Base-by-base conservation (phyloP, 2,888 invertebrate genomes). In the Julus scanicus region DNA sequence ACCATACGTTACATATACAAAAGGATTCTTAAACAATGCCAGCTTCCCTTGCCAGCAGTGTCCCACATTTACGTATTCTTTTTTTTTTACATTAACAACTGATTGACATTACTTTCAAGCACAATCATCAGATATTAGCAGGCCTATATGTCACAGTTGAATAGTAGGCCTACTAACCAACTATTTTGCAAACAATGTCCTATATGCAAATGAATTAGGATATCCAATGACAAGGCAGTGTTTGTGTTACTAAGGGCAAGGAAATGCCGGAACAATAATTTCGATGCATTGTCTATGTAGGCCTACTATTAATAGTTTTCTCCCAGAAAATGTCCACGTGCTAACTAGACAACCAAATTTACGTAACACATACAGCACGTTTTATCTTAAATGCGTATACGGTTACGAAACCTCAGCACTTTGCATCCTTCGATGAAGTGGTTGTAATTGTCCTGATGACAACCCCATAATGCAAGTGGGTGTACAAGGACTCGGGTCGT, bases 181-280 rank as follows among this genome's bases (percentile, higher is more conserved):
- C 71, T 71, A 29, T 71, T 71, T 71, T 71, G 71, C 71, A 71
- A 71, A 71, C 71, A 71, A 71, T 71, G 71, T 71, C 71, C 71
- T 9, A 11, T 29, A 71, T 29, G 71, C 29, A 71, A 71, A 71
- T 71, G 13, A 13, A 53, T 1, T 9, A 9, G 29, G 29, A 29
- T 29, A 29, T 71, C 71, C 71, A 71, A 71, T 71, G 29, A 71
- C 71, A 29, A 2, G 9, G 11, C 71, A 29, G 29, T 11, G 9
- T 71, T 29, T 71, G 11, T 11, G 71, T 71, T 71, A 71, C 71
- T 29, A 71, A 71, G 71, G 71, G 29, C 29, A 29, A 29, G 71
- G n/a, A 71, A 29, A 71, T 71, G 71, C 29, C 71, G 71, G 71
- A 71, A 71, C 11, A 71, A 9, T 29, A 29, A 71, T 29, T 71